A percentile compares a stretch with the other conserved stretches of the same genome.
These are phyloP conservation scores for Gerris buenoi DNA, from an alignment of 1,140 invertebrate species.

Conservation along the genomic window DNA sequence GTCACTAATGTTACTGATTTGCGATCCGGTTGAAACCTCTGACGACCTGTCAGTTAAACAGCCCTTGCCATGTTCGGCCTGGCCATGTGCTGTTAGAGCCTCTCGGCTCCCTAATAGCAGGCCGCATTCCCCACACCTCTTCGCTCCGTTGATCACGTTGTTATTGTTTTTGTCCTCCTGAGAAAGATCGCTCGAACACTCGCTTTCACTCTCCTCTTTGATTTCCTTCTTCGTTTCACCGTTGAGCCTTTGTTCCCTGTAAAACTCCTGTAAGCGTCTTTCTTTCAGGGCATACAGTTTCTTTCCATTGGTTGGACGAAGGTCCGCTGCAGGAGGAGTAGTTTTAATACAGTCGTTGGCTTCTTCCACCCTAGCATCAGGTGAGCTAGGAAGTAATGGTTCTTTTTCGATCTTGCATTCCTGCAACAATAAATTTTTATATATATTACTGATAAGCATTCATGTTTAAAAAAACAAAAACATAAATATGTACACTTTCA, in stretches of 20 bases:
- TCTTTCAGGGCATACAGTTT: slow-evolving; percentile 17
- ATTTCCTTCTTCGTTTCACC: neutral
- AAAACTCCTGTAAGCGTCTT: slow-evolving; percentile 20
- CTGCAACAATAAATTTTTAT: neutral
- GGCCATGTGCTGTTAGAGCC: neutral
- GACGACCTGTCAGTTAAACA: neutral
- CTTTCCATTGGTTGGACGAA: neutral
- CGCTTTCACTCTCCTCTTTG: neutral
- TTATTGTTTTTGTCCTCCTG: slow-evolving; percentile 2
- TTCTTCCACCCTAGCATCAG: neutral
- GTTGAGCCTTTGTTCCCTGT: slow-evolving; percentile 17
- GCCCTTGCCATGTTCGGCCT: neutral
- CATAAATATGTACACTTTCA: too few species aligned
- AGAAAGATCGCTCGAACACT: neutral
- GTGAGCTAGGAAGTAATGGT: neutral
- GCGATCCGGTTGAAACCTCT: neutral
- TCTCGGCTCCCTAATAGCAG: neutral
- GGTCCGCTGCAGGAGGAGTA: neutral
- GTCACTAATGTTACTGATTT: neutral
- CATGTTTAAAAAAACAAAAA: too few species aligned
- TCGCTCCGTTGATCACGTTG: neutral
- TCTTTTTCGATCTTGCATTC: neutral
- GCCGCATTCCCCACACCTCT: neutral
- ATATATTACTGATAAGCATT: too few species aligned
- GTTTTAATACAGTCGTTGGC: neutral